Evolutionary conservation across 2,888 invertebrate species (phyloP).

Genomic region (Abrostola tripartita): DNA sequence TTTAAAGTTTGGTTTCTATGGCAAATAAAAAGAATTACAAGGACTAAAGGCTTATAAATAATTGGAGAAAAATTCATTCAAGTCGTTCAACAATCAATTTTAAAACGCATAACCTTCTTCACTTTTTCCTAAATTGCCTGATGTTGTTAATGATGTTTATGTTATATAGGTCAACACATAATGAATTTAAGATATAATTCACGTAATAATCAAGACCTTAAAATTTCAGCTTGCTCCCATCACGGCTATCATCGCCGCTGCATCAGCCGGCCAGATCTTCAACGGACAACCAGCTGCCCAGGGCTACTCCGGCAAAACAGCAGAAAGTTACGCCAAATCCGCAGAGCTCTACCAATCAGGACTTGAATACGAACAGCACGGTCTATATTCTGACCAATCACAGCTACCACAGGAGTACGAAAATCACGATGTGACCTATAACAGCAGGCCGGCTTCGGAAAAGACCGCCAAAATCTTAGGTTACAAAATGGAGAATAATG

Average conservation of each 20-base stretch:
- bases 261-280: constrained; percentile 72
- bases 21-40: too few species aligned
- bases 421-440: constrained; percentile 40
- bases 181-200: too few species aligned
- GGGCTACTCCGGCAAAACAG: constrained; percentile 60
- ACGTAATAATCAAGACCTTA: too few species aligned
- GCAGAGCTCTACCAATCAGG: constrained; percentile 73
- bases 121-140: too few species aligned
- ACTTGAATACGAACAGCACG: constrained; percentile 68
- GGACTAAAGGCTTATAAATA: too few species aligned
- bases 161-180: too few species aligned
- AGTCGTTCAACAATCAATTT: too few species aligned
- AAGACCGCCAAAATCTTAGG: constrained; percentile 72
- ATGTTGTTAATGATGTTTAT: too few species aligned
- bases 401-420: constrained; percentile 52
- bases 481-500: constrained; percentile 69
- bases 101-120: too few species aligned
- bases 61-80: too few species aligned
- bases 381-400: constrained; percentile 66
- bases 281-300: constrained; percentile 37
- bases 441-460: constrained; percentile 58
- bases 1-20: too few species aligned
- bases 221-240: constrained; percentile 69
- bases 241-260: constrained; percentile 70
- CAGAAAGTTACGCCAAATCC: constrained; percentile 61